Base-by-base conservation (phyloP, 2,888 invertebrate species). In the Cheilosia vulpina region DNA sequence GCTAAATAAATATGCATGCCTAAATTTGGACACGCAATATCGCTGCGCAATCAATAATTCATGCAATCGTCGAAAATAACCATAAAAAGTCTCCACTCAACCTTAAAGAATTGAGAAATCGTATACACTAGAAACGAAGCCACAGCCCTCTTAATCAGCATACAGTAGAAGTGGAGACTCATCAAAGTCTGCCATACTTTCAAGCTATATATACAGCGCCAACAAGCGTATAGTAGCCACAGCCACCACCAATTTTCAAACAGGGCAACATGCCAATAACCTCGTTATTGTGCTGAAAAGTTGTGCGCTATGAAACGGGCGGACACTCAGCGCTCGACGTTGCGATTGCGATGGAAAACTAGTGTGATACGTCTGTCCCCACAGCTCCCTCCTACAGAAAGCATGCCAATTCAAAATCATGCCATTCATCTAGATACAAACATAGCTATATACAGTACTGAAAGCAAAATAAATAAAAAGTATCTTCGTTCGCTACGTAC, bases 251-350 rank as follows among this genome's bases (percentile, higher is more conserved):
- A 72, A 80, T 85, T 85, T 77, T 77, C 85, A 85, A 85, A 62
- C 85, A 81, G 76, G 85, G 85, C 85, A 81, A 77, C 57, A 81
- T 85, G 85, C 85, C 85, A 85, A 85, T 81, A 85, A 85, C 81
- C 85, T 85, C 85, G 72, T 80, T 77, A 65, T 63, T 52, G 57
- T 24, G 68, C 62, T 63, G 66, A 83, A 79, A 84, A 78, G 68
- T 73, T 78, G 68, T 84, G 79, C 57, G 58, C 65, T 55, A 27
- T 73, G 55, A 63, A 63, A 55, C 63, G 63, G 73, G 31, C 63
- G 69, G 43, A 66, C 78, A 84, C 65, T 84, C 60, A 66, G 80
- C 71, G 68, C 83, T 75, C 58, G 72, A 47, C 52, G 55, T 55
- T 80, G 69, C 84, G 69, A 80, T 80, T 80, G 69, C 84, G 69